Base-by-base conservation (phyloP, 2,888 invertebrate genomes). In the Dusona sp. region DNA sequence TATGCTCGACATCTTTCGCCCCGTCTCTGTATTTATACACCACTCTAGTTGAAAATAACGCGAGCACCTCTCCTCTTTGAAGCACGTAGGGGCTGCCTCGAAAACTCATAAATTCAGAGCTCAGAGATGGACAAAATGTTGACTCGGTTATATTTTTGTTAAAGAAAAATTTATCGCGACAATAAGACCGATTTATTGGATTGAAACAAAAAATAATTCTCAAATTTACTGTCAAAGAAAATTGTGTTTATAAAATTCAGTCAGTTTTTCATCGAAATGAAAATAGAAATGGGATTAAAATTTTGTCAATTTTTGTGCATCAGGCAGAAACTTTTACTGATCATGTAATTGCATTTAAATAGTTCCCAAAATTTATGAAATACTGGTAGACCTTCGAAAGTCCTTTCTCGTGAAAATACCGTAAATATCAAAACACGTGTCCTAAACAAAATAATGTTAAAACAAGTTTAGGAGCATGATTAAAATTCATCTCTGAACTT, bases 391-490 rank as follows among this genome's bases (percentile, higher is more conserved):
- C 29, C 1, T 16, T 45, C 13, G 16, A 79, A 25, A n/a, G 4
- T 42, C 42, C 42, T 38, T 19, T 13, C 29, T 42, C 54, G 16
- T 74, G 13, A 29, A 57, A 81, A 78, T 74, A 74, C 48, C 61
- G 22, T 13, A 45, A 54, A 13, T 77, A 61, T 29, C 8, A 79
- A 78, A 78, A 83, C 42, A 82, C 74, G 51, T 13, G 16, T 33
- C 45, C 42, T 19, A 9, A 68, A 68, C 25, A 82, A 70, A 9
- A 64, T 13, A 54, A 82, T 75, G 42, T 38, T 48, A n/a, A 54
- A 83, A 64, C n/a, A 79, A 74, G 38, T 48, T 54, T 86, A 80
- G 77, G 54, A 77, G 86, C 86, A 86, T 86, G 86, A 83, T 79
- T 81, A 68, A 74, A 72, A 79, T 51, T 57, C 57, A 68, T 67